These are phyloP conservation scores for Panulirus ornatus DNA, from an alignment of 1,140 invertebrate species.

Conservation along the genomic window DNA sequence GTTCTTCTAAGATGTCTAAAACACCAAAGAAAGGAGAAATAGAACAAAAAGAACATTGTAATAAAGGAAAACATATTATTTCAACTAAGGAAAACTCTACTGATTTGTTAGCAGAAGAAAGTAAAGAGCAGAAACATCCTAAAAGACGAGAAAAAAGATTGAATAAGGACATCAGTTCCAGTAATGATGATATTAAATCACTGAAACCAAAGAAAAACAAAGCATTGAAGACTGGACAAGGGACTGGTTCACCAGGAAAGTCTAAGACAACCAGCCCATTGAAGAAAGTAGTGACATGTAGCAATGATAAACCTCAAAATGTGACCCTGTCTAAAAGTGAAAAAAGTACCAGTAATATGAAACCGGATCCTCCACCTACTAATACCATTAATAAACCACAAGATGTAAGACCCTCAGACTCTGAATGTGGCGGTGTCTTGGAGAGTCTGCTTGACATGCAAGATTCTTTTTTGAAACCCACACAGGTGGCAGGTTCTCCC, in stretches of 20 bases:
- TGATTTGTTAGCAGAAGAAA: not conserved
- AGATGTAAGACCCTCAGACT: not conserved
- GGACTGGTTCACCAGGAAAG: too few relatives aligned
- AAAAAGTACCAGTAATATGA: too few relatives aligned
- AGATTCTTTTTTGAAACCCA: slow-evolving; percentile 53
- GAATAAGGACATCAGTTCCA: not conserved
- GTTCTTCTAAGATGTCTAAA: not conserved
- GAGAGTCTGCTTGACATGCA: slow-evolving; percentile 53
- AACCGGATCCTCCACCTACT: not conserved
- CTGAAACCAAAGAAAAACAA: not conserved
- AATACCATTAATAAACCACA: not conserved
- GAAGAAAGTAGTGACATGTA: too few relatives aligned
- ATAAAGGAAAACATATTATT: not conserved
- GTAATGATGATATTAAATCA: not conserved
- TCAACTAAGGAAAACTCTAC: not conserved
- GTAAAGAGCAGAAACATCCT: not conserved
- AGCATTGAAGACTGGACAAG: not conserved
- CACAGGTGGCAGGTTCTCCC: not conserved
- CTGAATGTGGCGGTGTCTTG: slow-evolving; percentile 16
- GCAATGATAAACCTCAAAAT: too few relatives aligned
- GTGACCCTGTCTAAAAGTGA: too few relatives aligned
- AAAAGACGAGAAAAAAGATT: not conserved
- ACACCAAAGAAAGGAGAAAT: not conserved
- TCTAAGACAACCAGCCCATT: too few relatives aligned
- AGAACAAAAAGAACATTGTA: not conserved